These are phyloP conservation scores for Probosciger aterrimus DNA, from an alignment of 2,113 vertebrate genomes.

Conservation along the genomic window DNA sequence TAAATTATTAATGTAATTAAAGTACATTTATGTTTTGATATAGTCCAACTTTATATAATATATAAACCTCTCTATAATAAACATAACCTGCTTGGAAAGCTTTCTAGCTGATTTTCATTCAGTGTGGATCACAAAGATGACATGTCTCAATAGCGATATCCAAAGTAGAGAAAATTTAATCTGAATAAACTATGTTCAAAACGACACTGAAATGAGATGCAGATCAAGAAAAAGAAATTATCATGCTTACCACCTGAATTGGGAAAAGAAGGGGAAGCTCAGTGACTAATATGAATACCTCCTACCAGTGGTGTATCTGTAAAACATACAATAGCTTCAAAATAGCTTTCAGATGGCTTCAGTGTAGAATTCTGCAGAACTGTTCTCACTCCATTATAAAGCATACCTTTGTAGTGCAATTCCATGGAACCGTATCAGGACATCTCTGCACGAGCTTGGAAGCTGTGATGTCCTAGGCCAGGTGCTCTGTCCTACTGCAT, in stretches of 20 bases:
- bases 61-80: constrained; percentile 5
- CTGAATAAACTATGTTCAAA: neutral
- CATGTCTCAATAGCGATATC: neutral
- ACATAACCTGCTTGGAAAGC: neutral
- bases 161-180: neutral
- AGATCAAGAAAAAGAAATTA: neutral
- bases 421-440: accelerated
- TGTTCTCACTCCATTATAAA: neutral
- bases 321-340: neutral
- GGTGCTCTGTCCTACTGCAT: neutral
- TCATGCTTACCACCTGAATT: neutral
- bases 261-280: neutral
- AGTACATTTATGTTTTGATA: neutral
- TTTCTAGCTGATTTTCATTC: neutral
- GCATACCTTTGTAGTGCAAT: too few relatives aligned
- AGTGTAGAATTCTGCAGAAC: neutral
- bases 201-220: neutral
- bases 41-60: constrained; percentile 5
- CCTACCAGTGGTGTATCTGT: neutral
- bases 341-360: neutral
- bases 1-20: constrained; percentile 10
- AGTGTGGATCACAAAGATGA: neutral
- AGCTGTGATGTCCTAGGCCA: neutral
- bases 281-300: neutral
- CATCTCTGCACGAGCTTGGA: neutral